phyloP scores from a whole-genome alignment of 30 jellyfish, hydroid and myxozoan genomes.

The Calvadosia cruxmelitensis region DNA sequence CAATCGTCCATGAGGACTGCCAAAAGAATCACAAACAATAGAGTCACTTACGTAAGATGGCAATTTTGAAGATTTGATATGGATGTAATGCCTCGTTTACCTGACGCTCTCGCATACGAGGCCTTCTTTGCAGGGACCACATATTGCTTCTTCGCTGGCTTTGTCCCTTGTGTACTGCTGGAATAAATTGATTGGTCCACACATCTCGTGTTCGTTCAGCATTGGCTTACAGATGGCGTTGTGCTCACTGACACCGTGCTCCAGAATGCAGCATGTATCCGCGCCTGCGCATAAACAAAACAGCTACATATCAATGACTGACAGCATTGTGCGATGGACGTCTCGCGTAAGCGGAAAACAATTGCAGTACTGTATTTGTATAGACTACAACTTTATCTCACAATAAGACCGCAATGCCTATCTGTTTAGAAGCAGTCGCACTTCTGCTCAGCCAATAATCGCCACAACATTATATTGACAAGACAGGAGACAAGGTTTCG shows the following conservation, averaged over 20 bases:
- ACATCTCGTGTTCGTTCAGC: constrained; percentile 85
- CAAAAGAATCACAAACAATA: too few relatives aligned
- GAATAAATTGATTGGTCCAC: constrained; percentile 94
- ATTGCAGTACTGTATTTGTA: too few relatives aligned
- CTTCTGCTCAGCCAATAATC: too few relatives aligned
- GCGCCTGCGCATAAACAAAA: constrained; percentile 24
- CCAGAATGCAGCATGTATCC: constrained; percentile 69
- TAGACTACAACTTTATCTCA: too few relatives aligned
- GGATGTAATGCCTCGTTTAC: constrained; percentile 16
- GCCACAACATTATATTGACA: too few relatives aligned
- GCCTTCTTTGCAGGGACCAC: constrained; percentile 92
- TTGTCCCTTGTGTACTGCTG: constrained; percentile 46
- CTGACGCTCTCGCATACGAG: constrained; percentile 83
- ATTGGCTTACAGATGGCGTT: constrained; percentile 77
- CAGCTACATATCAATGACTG: background rate
- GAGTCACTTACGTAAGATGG: too few relatives aligned
- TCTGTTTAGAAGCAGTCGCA: too few relatives aligned
- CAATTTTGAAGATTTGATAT: too few relatives aligned
- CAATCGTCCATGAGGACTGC: too few relatives aligned
- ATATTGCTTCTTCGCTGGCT: constrained; percentile 68
- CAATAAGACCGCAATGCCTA: too few relatives aligned
- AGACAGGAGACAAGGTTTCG: too few relatives aligned
- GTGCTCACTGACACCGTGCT: constrained; percentile 55
- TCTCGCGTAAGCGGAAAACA: background rate
- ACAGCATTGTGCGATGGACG: too few relatives aligned